These are phyloP conservation scores for Myotis vivesi DNA, from an alignment of 2,797 vertebrate genomes.

Conservation along the genomic window DNA sequence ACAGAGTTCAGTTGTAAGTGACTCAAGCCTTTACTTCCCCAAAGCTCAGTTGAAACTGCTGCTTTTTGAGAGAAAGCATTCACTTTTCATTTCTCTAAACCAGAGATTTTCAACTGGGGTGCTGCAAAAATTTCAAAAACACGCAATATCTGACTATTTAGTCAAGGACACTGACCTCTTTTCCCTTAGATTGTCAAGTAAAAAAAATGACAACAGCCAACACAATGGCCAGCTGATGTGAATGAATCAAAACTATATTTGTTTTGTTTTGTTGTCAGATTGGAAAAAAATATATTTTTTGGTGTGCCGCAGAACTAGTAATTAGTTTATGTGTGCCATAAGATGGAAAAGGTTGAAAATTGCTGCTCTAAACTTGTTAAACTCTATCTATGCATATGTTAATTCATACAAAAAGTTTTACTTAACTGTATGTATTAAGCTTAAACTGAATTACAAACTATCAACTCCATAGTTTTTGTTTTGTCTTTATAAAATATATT, in stretches of 20 bases:
- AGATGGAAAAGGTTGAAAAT: neutral
- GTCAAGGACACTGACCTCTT: neutral
- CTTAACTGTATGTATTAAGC: neutral
- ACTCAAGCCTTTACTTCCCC: neutral
- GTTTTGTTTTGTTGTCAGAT: neutral
- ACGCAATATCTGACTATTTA: neutral
- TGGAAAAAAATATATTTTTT: neutral
- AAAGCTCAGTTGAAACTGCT: neutral
- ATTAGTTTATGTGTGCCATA: neutral
- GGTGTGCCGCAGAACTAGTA: neutral
- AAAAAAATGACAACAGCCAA: neutral
- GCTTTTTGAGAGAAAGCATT: constrained; percentile 26
- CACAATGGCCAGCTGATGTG: neutral
- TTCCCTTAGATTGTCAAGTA: neutral
- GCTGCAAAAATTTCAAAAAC: neutral
- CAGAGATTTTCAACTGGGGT: neutral
- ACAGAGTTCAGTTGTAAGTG: neutral
- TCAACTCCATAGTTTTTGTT: neutral
- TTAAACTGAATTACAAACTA: constrained; percentile 20
- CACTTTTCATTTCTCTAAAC: constrained; percentile 6
- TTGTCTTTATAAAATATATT: too few relatives aligned
- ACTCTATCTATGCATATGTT: neutral
- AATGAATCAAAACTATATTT: neutral
- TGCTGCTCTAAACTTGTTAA: constrained; percentile 9
- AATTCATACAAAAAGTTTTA: constrained; percentile 34